Conservation (phyloP, 1,140 invertebrate species). For the Papilio helenus region DNA sequence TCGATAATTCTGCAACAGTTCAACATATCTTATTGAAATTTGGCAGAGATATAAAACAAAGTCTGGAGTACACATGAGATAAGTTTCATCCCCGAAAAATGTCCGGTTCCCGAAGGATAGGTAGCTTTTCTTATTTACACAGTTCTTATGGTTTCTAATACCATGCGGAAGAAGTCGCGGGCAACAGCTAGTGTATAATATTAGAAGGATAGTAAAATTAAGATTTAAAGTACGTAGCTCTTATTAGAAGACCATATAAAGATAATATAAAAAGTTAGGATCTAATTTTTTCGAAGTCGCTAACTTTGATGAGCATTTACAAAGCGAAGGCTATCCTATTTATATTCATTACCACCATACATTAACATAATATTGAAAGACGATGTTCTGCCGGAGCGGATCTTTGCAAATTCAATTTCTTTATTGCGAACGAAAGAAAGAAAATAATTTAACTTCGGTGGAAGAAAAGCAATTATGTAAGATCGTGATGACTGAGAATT, state of each 20-base stretch:
- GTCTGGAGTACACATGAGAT: too few species aligned
- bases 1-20: too few species aligned
- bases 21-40: too few species aligned
- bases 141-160: too few species aligned
- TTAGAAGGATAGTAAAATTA: too few species aligned
- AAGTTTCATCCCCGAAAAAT: too few species aligned
- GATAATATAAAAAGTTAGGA: too few species aligned
- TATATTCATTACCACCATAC: conserved; percentile 25
- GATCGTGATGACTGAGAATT: not conserved
- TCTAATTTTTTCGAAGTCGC: not conserved
- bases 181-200: too few species aligned
- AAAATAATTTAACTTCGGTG: not conserved
- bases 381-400: not conserved
- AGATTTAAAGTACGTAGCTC: not conserved
- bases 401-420: conserved; percentile 26
- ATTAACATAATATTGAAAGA: conserved; percentile 28
- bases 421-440: conserved; percentile 10
- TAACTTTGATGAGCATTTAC: conserved; percentile 17
- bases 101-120: too few species aligned
- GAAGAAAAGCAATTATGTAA: conserved; percentile 14
- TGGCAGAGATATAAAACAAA: too few species aligned
- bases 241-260: not conserved
- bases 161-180: too few species aligned
- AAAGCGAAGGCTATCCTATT: conserved; percentile 5
- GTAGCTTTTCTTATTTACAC: too few species aligned